Evolutionary conservation across 2,113 vertebrate species (phyloP).

Genomic region (Urocynchramus pylzowi): DNA sequence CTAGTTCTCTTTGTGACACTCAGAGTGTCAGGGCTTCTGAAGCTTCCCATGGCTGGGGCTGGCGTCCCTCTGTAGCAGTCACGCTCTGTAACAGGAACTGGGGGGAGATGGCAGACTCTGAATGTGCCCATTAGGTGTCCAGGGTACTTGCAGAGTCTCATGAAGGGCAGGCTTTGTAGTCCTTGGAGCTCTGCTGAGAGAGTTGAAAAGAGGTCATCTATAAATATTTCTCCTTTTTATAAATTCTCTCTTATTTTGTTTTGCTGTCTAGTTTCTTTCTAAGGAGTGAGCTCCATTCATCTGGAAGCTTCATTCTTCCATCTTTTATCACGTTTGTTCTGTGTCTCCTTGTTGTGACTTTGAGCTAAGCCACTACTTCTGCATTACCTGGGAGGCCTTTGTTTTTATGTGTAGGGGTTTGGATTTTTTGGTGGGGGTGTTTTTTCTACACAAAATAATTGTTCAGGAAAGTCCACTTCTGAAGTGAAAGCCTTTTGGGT

Average conservation of each 20-base stretch:
- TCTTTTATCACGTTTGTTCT: neutral
- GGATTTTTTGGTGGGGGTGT: neutral
- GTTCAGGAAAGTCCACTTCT: neutral
- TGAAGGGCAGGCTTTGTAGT: neutral
- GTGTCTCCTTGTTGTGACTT: neutral
- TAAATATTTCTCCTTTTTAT: neutral
- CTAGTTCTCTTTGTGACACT: neutral
- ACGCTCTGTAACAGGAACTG: neutral
- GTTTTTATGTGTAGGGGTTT: neutral
- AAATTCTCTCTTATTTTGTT: neutral
- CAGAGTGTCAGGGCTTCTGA: neutral
- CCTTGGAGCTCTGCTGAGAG: neutral
- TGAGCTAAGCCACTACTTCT: neutral
- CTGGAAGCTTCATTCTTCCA: neutral
- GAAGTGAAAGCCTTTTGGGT: neutral
- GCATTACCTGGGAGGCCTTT: neutral
- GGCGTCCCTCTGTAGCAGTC: fast-evolving
- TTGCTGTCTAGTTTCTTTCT: neutral
- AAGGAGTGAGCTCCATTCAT: neutral
- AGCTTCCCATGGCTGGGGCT: neutral
- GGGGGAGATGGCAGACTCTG: neutral
- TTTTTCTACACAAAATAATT: neutral
- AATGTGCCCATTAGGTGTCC: neutral
- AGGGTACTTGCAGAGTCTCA: neutral
- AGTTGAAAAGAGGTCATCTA: neutral